Conservation (phyloP, 2,888 invertebrate species). For the Drosophila buzzatii region DNA sequence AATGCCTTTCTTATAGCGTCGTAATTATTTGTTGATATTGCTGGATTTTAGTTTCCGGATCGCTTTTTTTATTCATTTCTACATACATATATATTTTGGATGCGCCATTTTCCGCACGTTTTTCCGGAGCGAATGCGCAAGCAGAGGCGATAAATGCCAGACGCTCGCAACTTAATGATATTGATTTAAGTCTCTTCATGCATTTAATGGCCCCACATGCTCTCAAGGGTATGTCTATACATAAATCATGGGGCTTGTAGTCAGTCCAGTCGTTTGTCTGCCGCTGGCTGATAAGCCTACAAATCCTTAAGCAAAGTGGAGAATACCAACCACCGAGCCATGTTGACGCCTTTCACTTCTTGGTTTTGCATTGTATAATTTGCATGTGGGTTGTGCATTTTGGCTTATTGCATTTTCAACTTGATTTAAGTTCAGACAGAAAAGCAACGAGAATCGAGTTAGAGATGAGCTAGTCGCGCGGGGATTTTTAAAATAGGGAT, state of each 20-base stretch:
- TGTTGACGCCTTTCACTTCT: slow-evolving; percentile 19
- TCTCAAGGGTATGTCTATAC: background rate
- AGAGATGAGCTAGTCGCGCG: slow-evolving; percentile 14
- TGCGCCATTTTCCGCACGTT: slow-evolving; percentile 67
- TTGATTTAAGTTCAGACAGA: slow-evolving; percentile 20
- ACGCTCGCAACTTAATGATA: slow-evolving; percentile 40
- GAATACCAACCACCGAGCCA: slow-evolving; percentile 48
- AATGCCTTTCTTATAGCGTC: slow-evolving; percentile 52
- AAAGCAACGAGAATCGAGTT: background rate
- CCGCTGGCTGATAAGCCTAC: slow-evolving; percentile 54
- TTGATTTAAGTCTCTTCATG: slow-evolving; percentile 45
- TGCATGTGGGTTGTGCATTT: slow-evolving; percentile 36
- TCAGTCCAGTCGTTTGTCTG: slow-evolving; percentile 24
- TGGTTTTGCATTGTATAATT: slow-evolving; percentile 29
- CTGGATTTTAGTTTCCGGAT: slow-evolving; percentile 57
- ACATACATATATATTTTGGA: slow-evolving; percentile 38
- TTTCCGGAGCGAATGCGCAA: slow-evolving; percentile 37
- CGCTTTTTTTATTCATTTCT: background rate
- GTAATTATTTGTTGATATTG: slow-evolving; percentile 56
- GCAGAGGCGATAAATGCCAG: slow-evolving; percentile 50
- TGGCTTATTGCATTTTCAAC: slow-evolving; percentile 39
- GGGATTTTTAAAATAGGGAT: background rate
- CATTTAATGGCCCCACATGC: slow-evolving; percentile 33
- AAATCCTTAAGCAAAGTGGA: slow-evolving; percentile 40
- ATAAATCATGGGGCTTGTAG: slow-evolving; percentile 30